Evolutionary conservation across 1,140 invertebrate genomes (phyloP), one percentile per base, ranked within the genome.

Genomic region (Nomia melanderi): DNA sequence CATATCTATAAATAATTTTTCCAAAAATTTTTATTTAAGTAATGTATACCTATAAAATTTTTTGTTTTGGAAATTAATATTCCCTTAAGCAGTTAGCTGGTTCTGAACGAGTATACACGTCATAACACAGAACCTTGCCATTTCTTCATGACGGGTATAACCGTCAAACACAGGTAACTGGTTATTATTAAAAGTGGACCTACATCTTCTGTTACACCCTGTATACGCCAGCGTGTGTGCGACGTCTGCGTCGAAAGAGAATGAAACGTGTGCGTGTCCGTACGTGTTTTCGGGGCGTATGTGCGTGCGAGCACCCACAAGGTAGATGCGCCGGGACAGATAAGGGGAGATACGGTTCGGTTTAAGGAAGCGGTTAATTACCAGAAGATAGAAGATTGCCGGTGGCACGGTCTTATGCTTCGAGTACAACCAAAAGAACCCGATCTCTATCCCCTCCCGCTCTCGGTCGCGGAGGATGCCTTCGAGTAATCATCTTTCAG

Each of bases 311-410:
- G 65, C 60, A 75, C 62, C 54, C 25, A 53, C 53, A 31, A 66
- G 63, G 84, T 59, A 86, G 81, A 85, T 85, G 77, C 77, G 75
- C 36, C 54, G 66, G 39, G 72, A 70, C 39, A 83, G 84, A 86
- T 85, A 81, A 80, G 78, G 69, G 83, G 85, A 87, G 87, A 89
- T 89, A 89, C 85, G 86, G 85, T 85, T 88, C 79, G 86, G 87
- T 87, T 90, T 88, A 88, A 91, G 90, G 90, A 90, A 91, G 89
- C 89, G 88, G 87, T 90, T 91, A 90, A 90, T 91, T 91, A 90
- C 85, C 88, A 80, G 79, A 79, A 90, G 89, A 90, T 88, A 88
- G 84, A 83, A 87, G 83, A 89, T 89, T 89, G 85, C 84, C 82
- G 74, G 79, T 81, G 82, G 82, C 81, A 83, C 73, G 81, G 78